Conservation (phyloP, 2,888 invertebrate species). For the Copidosoma aretas region DNA sequence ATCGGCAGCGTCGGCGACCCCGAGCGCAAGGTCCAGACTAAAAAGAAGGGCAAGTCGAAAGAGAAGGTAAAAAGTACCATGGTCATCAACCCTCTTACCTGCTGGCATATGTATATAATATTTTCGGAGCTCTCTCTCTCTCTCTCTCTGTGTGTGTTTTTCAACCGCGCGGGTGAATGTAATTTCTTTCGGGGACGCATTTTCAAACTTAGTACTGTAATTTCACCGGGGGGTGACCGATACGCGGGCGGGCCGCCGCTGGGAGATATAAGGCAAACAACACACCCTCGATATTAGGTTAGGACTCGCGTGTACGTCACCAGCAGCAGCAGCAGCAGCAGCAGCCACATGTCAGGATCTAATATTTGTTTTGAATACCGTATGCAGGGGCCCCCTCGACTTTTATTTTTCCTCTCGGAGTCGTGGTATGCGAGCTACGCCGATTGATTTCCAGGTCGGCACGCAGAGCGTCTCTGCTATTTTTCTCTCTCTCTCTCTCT, state of each 20-base stretch:
- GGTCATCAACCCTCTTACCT: background rate
- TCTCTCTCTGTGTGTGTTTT: background rate
- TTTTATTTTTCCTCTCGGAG: background rate
- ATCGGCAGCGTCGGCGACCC: constrained; percentile 66
- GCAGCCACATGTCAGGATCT: background rate
- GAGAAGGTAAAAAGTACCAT: constrained; percentile 78
- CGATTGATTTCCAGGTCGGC: background rate
- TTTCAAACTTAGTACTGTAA: too few relatives aligned
- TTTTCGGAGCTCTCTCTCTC: too few relatives aligned
- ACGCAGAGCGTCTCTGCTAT: background rate
- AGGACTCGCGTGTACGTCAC: too few relatives aligned
- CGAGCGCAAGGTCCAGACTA: constrained; percentile 73
- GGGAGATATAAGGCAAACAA: too few relatives aligned
- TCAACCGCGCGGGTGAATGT: too few relatives aligned
- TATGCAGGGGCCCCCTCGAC: background rate
- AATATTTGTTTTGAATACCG: too few relatives aligned
- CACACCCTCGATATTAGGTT: too few relatives aligned
- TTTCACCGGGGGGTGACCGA: too few relatives aligned
- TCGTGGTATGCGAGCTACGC: background rate
- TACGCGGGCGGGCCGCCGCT: too few relatives aligned
- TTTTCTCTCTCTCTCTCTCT: background rate
- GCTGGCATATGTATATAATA: background rate
- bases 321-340: too few relatives aligned
- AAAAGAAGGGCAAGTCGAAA: constrained; percentile 73
- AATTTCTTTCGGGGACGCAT: too few relatives aligned